Conservation (phyloP, 2,113 vertebrate genomes). For the Dipodomys stephensi region DNA sequence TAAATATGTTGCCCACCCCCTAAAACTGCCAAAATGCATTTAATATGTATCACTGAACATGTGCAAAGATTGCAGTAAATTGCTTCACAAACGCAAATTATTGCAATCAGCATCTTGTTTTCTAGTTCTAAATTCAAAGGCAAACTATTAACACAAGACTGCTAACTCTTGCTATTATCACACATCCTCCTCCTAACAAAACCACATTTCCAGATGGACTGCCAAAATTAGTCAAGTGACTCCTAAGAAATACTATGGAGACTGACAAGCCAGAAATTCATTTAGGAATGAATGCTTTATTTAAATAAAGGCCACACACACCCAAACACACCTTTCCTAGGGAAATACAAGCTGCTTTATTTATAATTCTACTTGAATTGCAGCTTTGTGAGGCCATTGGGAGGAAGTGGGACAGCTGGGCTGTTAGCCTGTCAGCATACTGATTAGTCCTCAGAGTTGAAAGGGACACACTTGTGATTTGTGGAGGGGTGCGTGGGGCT, state of each 20-base stretch:
- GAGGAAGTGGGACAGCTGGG: constrained; percentile 42
- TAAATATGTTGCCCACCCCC: constrained; percentile 78
- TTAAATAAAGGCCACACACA: constrained; percentile 70
- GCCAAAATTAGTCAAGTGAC: constrained; percentile 80
- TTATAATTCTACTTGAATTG: constrained; percentile 77
- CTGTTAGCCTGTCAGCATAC: constrained; percentile 4
- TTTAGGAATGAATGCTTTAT: constrained; percentile 67
- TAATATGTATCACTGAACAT: constrained; percentile 87
- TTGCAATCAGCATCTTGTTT: constrained; percentile 90
- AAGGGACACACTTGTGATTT: neutral
- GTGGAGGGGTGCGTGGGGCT: neutral
- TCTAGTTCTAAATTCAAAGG: constrained; percentile 89
- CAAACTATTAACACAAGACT: constrained; percentile 85
- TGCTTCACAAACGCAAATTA: constrained; percentile 88
- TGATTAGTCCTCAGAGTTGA: neutral
- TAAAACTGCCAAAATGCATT: constrained; percentile 83
- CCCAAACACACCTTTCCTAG: constrained; percentile 77
- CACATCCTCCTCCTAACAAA: constrained; percentile 82
- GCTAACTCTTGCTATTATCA: constrained; percentile 85
- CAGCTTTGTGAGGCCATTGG: constrained; percentile 79
- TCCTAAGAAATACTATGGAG: constrained; percentile 62
- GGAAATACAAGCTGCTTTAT: constrained; percentile 66
- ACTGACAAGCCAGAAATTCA: constrained; percentile 67
- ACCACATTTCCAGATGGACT: constrained; percentile 85
- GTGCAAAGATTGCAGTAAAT: constrained; percentile 88